Percentiles rank a stretch among this genome's conserved stretches.
Conservation (phyloP, 1,140 invertebrate genomes). For the Lucilia sericata region DNA sequence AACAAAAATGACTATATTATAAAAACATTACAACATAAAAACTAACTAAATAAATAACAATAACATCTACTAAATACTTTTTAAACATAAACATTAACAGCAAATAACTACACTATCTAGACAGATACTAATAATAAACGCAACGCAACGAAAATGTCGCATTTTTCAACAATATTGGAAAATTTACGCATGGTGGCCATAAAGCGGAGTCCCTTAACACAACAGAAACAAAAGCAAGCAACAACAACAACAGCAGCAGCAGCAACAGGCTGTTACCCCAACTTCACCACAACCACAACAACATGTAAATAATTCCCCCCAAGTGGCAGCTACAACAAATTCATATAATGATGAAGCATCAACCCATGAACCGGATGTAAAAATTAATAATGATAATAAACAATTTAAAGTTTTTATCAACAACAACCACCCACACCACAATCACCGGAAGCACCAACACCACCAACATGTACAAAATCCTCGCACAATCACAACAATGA, state of each 20-base stretch:
- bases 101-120: not conserved
- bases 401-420: conserved; percentile 33
- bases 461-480: conserved; percentile 35
- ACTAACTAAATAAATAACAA: not conserved
- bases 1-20: not conserved
- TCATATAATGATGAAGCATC: conserved; percentile 46
- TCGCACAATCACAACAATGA: not conserved
- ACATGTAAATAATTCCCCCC: conserved; percentile 35
- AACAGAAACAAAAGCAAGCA: conserved; percentile 53
- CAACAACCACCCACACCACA: conserved; percentile 51
- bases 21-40: not conserved
- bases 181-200: conserved; percentile 65
- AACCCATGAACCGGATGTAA: conserved; percentile 10
- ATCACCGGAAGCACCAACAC: not conserved
- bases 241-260: conserved; percentile 50
- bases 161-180: conserved; percentile 66
- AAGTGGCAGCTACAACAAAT: conserved; percentile 45
- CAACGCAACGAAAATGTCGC: conserved; percentile 60
- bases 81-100: conserved; percentile 28
- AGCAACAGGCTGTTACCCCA: conserved; percentile 48
- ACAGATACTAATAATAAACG: conserved; percentile 14
- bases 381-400: conserved; percentile 41
- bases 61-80: too few species aligned
- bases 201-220: conserved; percentile 58
- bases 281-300: not conserved